phyloP scores from a whole-genome alignment of 2,888 invertebrate species.

The Caenorhabditis sp. region DNA sequence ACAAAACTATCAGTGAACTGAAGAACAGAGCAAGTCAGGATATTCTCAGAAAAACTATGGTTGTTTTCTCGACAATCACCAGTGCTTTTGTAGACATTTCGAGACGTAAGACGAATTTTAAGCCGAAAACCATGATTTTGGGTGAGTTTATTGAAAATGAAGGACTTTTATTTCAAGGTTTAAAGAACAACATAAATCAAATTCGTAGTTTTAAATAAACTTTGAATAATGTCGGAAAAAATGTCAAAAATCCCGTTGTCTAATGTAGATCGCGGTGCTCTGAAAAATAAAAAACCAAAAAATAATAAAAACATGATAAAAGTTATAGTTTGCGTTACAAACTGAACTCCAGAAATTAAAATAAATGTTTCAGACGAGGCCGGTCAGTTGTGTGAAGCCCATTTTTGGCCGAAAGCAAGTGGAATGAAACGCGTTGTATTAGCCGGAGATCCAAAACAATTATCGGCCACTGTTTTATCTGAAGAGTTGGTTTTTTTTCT shows the following conservation, averaged over 20 bases:
- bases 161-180: no score
- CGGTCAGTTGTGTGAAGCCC: conserved; percentile 52
- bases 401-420: conserved; percentile 43
- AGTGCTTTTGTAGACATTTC: conserved; percentile 16
- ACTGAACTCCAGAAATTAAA: background rate
- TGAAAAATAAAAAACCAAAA: no score
- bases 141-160: conserved; percentile 16
- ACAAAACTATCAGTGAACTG: background rate
- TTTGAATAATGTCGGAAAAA: no score
- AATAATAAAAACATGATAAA: background rate
- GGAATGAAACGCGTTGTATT: conserved; percentile 41
- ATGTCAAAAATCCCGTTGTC: no score
- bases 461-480: conserved; percentile 49
- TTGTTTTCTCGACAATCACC: conserved; percentile 39
- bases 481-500: conserved; percentile 13
- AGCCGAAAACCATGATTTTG: conserved; percentile 47
- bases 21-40: background rate
- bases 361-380: conserved; percentile 35
- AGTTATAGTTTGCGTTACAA: no score
- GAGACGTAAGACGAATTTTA: conserved; percentile 26
- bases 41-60: conserved; percentile 11
- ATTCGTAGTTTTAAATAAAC: no score
- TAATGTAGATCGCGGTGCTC: no score
- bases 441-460: conserved; percentile 65
- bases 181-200: no score